phyloP scores from a whole-genome alignment of 2,888 invertebrate genomes.

The Ichneumoninae sp. region DNA sequence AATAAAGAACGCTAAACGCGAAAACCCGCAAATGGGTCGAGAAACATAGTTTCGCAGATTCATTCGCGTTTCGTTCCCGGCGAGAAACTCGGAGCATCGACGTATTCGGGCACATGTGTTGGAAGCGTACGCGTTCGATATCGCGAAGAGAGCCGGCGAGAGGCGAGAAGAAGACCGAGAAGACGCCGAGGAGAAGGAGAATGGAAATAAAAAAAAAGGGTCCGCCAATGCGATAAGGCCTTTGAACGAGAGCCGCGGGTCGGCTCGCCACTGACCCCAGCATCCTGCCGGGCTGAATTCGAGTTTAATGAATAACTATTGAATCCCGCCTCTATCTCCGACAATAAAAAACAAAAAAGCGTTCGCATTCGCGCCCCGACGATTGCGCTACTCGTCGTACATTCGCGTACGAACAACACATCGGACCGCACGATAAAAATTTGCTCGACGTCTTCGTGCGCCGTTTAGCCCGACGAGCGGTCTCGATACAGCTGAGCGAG shows the following conservation, averaged over 20 bases:
- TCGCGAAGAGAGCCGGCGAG: slow-evolving; percentile 56
- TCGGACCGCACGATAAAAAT: neutral
- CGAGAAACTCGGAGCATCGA: slow-evolving; percentile 16
- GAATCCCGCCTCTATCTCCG: slow-evolving; percentile 81
- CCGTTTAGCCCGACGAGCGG: neutral
- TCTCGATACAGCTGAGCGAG: neutral
- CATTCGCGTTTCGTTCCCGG: slow-evolving; percentile 9
- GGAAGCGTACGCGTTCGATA: slow-evolving; percentile 61
- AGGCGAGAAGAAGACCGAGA: slow-evolving; percentile 59
- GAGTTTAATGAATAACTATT: slow-evolving; percentile 84
- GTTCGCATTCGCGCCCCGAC: slow-evolving; percentile 46
- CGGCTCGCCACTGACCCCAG: slow-evolving; percentile 81
- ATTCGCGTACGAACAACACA: slow-evolving; percentile 2
- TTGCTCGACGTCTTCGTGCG: neutral
- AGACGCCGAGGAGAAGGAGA: slow-evolving; percentile 52
- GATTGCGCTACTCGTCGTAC: slow-evolving; percentile 42
- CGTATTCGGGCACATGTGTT: slow-evolving; percentile 6
- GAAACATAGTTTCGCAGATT: slow-evolving; percentile 26
- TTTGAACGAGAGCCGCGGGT: slow-evolving; percentile 83
- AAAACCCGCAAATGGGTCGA: slow-evolving; percentile 52
- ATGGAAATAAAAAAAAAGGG: slow-evolving; percentile 72
- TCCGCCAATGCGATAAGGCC: slow-evolving; percentile 80
- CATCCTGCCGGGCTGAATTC: slow-evolving; percentile 82
- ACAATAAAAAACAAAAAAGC: slow-evolving; percentile 58
- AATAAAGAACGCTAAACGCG: slow-evolving; percentile 30